Evolutionary conservation across 2,797 vertebrate species (phyloP).

Genomic region (Pseudochromis fuscus): DNA sequence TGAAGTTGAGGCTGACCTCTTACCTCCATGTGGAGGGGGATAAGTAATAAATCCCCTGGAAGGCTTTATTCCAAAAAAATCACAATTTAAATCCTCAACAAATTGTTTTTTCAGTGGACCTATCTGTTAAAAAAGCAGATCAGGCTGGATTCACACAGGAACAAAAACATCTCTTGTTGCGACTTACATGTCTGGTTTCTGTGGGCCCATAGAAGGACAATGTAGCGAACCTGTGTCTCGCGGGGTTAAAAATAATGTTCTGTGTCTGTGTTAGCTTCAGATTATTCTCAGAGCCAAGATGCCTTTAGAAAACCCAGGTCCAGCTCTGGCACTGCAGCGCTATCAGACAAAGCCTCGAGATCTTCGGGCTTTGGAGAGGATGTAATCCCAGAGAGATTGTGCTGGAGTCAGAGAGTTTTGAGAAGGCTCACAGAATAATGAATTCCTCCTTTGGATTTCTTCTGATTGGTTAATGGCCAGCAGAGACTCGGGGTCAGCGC

Average conservation of each 20-base stretch:
- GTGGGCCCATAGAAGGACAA: constrained; percentile 47
- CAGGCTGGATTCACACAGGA: constrained; percentile 21
- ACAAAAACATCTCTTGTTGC: constrained; percentile 15
- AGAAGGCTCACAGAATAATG: constrained; percentile 45
- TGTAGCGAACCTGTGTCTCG: constrained; percentile 9
- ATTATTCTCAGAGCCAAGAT: constrained; percentile 23
- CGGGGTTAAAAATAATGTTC: constrained; percentile 40
- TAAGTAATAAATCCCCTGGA: constrained; percentile 17
- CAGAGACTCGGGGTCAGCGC: constrained; percentile 22
- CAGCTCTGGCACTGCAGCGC: constrained; percentile 14
- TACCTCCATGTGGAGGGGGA: constrained; percentile 23
- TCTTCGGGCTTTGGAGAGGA: constrained; percentile 24
- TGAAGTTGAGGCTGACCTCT: constrained; percentile 27
- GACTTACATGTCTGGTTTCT: constrained; percentile 10
- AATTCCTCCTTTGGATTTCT: constrained; percentile 46
- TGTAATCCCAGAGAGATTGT: constrained; percentile 38
- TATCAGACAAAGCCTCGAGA: constrained; percentile 35
- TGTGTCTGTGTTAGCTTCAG: constrained; percentile 25
- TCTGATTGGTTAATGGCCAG: constrained; percentile 51
- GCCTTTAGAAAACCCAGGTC: constrained; percentile 31
- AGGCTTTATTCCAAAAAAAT: constrained; percentile 12
- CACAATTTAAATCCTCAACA: constrained; percentile 27
- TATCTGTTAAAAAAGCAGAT: constrained; percentile 43
- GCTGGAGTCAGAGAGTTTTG: constrained; percentile 34
- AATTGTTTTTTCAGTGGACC: constrained; percentile 29